Evolutionary conservation across 2,113 vertebrate genomes (phyloP).

Genomic region (Myodes glareolus): DNA sequence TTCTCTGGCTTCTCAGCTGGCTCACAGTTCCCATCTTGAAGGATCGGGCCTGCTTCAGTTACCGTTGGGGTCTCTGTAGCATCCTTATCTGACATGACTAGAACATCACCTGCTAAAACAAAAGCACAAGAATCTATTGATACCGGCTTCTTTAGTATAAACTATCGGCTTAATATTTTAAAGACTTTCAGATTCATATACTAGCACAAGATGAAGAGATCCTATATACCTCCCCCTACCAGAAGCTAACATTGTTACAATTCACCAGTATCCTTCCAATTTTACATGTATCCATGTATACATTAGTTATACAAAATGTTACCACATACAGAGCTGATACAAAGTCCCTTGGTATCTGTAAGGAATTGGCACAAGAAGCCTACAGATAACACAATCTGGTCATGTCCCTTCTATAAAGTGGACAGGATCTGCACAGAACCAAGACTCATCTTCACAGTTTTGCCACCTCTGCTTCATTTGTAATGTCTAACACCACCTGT

Average conservation of each 20-base stretch:
- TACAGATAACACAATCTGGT: background rate
- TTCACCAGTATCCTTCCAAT: background rate
- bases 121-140: constrained; percentile 33
- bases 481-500: background rate
- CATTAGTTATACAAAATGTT: background rate
- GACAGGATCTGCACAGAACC: background rate
- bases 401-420: background rate
- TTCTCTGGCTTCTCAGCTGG: constrained; percentile 68
- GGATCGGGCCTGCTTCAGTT: constrained; percentile 15
- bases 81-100: constrained; percentile 86
- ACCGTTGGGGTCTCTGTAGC: constrained; percentile 56
- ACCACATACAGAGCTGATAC: background rate
- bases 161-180: background rate
- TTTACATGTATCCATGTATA: background rate
- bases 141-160: background rate
- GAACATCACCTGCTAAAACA: constrained; percentile 66
- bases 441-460: background rate
- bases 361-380: background rate
- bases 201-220: background rate
- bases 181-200: constrained; percentile 20
- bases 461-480: background rate
- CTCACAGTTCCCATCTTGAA: constrained; percentile 56
- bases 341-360: background rate
- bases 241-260: background rate
- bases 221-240: background rate